A percentile compares a stretch with the other conserved stretches of the same genome.
Conservation (phyloP, 2,888 invertebrate genomes). For the Halictus quadricinctus region DNA sequence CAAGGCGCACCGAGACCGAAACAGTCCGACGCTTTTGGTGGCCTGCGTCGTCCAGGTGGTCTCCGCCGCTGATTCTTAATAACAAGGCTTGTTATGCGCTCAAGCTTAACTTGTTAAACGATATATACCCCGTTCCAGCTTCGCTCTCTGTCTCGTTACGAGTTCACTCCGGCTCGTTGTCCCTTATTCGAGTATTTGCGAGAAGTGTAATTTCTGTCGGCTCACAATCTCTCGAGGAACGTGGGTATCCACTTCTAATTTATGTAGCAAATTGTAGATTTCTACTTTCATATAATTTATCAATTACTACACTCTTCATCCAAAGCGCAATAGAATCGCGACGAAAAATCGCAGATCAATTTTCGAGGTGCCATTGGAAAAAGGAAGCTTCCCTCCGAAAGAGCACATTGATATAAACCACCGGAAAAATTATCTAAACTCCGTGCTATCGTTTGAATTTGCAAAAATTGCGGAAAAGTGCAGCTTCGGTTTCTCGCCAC, state of each 20-base stretch:
- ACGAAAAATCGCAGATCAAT: background rate
- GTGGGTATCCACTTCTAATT: too few species aligned
- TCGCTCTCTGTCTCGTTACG: background rate
- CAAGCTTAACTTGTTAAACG: background rate
- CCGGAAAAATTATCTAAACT: background rate
- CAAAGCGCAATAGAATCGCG: background rate
- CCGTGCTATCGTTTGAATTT: too few species aligned
- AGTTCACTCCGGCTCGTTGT: background rate
- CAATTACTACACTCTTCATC: too few species aligned
- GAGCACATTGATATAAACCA: background rate
- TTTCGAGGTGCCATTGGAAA: background rate
- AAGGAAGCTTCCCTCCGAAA: background rate
- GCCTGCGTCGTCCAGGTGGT: constrained; percentile 4
- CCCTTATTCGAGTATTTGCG: background rate
- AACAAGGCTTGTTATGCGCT: background rate
- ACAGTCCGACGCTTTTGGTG: constrained; percentile 10
- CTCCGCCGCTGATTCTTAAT: background rate
- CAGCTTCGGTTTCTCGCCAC: background rate
- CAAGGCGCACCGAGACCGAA: background rate
- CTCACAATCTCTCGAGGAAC: too few species aligned
- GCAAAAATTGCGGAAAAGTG: background rate
- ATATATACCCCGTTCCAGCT: background rate
- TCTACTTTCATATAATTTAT: too few species aligned
- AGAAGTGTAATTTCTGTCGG: too few species aligned
- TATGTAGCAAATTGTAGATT: too few species aligned